Conservation (phyloP, 2,797 vertebrate species). For the Aulostomus chinensis region DNA sequence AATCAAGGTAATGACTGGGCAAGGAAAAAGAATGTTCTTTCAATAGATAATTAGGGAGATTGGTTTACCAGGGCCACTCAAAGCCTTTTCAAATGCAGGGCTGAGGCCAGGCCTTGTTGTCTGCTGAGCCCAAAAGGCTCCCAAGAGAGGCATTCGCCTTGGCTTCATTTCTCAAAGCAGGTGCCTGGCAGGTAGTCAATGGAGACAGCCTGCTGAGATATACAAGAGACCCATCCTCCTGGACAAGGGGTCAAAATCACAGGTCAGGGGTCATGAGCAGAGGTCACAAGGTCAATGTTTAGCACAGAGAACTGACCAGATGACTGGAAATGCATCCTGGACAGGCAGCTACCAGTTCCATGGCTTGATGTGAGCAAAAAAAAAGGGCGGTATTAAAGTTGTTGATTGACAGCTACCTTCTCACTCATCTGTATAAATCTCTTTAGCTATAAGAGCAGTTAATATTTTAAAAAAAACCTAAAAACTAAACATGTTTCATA, state of each 20-base stretch:
- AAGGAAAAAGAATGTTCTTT: slow-evolving; percentile 85
- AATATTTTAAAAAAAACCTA: too few relatives aligned
- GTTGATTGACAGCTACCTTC: slow-evolving; percentile 27
- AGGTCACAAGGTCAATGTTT: slow-evolving; percentile 89
- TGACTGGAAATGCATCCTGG: slow-evolving; percentile 78
- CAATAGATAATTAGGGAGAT: slow-evolving; percentile 94
- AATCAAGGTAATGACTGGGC: slow-evolving; percentile 79
- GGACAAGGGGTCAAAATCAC: slow-evolving; percentile 81
- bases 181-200: slow-evolving; percentile 98
- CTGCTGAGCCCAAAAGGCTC: slow-evolving; percentile 81
- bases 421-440: slow-evolving; percentile 7
- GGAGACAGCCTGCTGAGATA: slow-evolving; percentile 82
- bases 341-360: slow-evolving; percentile 42
- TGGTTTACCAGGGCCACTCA: slow-evolving; percentile 86
- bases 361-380: slow-evolving; percentile 27
- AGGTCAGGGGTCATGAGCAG: slow-evolving; percentile 86
- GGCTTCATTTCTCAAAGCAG: slow-evolving; percentile 93
- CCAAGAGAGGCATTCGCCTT: slow-evolving; percentile 85
- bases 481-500: too few relatives aligned
- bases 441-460: too few relatives aligned
- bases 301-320: slow-evolving; percentile 83
- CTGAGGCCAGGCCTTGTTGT: slow-evolving; percentile 77
- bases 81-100: slow-evolving; percentile 80
- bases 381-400: slow-evolving; percentile 13
- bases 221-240: slow-evolving; percentile 77